Evolutionary conservation across 1,140 invertebrate species (phyloP).

Genomic region (Adoxophyes honmai): DNA sequence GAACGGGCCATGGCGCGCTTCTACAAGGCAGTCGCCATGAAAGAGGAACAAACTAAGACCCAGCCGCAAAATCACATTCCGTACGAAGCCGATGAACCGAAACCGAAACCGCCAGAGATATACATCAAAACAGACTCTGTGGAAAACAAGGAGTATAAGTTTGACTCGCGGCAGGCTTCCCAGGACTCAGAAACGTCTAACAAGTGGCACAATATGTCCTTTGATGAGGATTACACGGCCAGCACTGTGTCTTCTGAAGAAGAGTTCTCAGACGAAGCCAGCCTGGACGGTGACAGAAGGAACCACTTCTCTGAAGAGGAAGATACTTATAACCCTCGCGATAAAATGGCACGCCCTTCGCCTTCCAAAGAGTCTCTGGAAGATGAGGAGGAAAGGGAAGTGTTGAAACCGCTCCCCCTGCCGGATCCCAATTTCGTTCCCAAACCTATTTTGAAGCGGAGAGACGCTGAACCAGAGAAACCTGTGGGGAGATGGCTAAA

Average conservation of each 20-base stretch:
- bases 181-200: slow-evolving; percentile 41
- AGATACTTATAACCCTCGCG: slow-evolving; percentile 82
- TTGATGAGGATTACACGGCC: slow-evolving; percentile 79
- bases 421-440: slow-evolving; percentile 82
- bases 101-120: slow-evolving; percentile 37
- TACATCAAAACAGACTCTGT: slow-evolving; percentile 53
- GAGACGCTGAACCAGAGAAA: slow-evolving; percentile 44
- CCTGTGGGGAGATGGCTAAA: slow-evolving; percentile 47
- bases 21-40: slow-evolving; percentile 84
- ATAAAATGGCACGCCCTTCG: slow-evolving; percentile 51
- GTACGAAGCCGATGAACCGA: slow-evolving; percentile 25
- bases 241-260: slow-evolving; percentile 77
- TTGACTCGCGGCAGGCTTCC: slow-evolving; percentile 29
- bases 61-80: slow-evolving; percentile 49
- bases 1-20: slow-evolving; percentile 88
- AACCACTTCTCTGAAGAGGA: slow-evolving; percentile 78
- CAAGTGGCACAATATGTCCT: slow-evolving; percentile 66
- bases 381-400: slow-evolving; percentile 70
- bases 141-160: slow-evolving; percentile 41
- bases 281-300: slow-evolving; percentile 78
- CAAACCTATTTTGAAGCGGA: slow-evolving; percentile 85
- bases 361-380: slow-evolving; percentile 39
- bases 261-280: slow-evolving; percentile 72
- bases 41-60: slow-evolving; percentile 80
- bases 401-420: slow-evolving; percentile 77